Base-by-base conservation (phyloP, 2,888 invertebrate genomes). In the Leptopilina myrica region DNA sequence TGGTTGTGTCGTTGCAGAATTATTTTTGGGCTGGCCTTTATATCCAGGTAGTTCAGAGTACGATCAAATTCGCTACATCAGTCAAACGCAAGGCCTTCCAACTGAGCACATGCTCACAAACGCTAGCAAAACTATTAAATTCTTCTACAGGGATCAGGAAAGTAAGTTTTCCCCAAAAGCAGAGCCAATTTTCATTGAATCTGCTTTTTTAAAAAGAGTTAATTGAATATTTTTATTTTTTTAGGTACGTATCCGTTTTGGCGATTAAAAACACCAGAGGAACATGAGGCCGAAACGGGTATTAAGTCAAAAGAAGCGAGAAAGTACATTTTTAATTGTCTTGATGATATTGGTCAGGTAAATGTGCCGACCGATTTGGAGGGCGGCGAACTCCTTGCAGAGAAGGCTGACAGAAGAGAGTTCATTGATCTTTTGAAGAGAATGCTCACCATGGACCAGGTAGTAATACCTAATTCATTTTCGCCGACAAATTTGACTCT, bases 31-130 rank as follows among this genome's bases (percentile, higher is more conserved):
- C 84, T 99, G 99, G 99, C 99, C 99, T 15, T 94, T 99, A 59
- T 99, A 99, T 93, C 99, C 99, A 0, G 99, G 99, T 84, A 98
- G 98, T 77, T 99, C 99, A 20, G 99, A 99, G 93, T 99, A 99
- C 93, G 99, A 99, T 93, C 97, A 99, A 94, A 99, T 99, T 89
- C 95, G 98, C 85, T 98, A 98, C 93, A 98, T 98, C 92, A 97
- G 97, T 89, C 98, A 98, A 92, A 99, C 98, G 15, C 98, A 99
- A 93, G 98, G 99, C 78, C 93, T 99, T 91, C 99, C 99, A 82
- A 98, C 99, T 0, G 98, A 98, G 91, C 97, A 98, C 89, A 99
- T 99, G 99, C 95, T 99, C 78, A 97, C 95, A 92, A 97, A 96
- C 90, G 99, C 99, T 81, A 98, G 98, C 82, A 99, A 99, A 93